Evolutionary conservation across 2,797 vertebrate genomes (phyloP).

Genomic region (Perodicticus potto): DNA sequence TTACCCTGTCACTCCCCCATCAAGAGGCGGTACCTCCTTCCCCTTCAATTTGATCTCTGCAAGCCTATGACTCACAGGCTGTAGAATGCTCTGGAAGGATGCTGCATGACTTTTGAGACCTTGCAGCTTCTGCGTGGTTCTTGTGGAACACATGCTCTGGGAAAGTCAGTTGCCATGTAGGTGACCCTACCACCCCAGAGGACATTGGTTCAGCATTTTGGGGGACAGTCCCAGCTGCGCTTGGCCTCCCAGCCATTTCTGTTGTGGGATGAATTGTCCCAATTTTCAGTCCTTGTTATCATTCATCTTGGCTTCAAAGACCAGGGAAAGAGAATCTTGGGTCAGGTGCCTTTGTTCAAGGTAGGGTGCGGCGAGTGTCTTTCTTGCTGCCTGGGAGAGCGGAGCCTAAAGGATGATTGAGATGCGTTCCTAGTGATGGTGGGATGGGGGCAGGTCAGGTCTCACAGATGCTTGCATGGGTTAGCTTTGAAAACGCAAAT

Average conservation of each 20-base stretch:
- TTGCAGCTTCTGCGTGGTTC: neutral
- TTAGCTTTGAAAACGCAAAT: conserved; percentile 23
- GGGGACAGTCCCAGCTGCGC: neutral
- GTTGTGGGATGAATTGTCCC: neutral
- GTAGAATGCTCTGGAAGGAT: neutral
- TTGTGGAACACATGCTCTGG: neutral
- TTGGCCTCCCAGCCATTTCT: neutral
- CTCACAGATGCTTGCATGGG: neutral
- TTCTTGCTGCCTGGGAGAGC: too few relatives aligned
- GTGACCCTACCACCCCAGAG: neutral
- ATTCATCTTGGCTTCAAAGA: conserved; percentile 4
- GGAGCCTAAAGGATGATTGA: neutral
- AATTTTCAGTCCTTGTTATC: neutral
- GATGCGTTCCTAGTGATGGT: neutral
- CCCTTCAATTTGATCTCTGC: neutral
- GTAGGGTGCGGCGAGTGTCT: neutral
- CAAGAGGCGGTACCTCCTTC: neutral
- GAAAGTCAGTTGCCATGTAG: neutral
- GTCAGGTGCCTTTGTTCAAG: neutral
- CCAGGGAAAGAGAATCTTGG: neutral
- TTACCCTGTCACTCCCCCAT: neutral
- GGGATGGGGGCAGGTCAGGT: neutral
- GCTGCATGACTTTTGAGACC: neutral
- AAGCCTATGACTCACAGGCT: neutral
- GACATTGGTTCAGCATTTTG: neutral